These are phyloP conservation scores for Tokudaia muenninki DNA, from an alignment of 2,797 vertebrate genomes.

Conservation along the genomic window DNA sequence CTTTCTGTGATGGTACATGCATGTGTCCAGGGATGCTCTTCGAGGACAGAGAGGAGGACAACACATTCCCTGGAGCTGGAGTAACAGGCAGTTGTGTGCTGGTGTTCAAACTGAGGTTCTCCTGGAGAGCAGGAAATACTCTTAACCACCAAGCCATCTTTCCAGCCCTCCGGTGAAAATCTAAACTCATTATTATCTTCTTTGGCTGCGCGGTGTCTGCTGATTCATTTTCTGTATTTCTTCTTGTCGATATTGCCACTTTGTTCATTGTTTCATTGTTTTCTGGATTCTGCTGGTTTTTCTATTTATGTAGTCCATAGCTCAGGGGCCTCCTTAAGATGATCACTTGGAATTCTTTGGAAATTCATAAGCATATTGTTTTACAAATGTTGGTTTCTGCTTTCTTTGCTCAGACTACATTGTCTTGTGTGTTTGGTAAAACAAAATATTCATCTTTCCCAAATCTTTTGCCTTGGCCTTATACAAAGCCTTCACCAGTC, in stretches of 20 bases:
- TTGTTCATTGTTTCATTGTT: not conserved
- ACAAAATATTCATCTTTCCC: not conserved
- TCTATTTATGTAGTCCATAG: not conserved
- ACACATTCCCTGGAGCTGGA: not conserved
- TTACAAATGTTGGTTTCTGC: not conserved
- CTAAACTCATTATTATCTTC: constrained; percentile 2
- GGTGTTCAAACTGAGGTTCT: not conserved
- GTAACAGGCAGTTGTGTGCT: not conserved
- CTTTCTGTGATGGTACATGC: not conserved
- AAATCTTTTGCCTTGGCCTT: not conserved
- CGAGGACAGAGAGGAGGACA: not conserved
- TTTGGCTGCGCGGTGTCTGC: not conserved
- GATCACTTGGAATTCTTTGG: constrained; percentile 30
- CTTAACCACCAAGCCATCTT: not conserved
- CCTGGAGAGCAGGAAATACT: not conserved
- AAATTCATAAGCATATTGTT: constrained; percentile 10
- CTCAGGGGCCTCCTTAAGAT: not conserved
- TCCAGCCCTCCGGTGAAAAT: not conserved
- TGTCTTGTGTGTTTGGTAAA: constrained; percentile 7
- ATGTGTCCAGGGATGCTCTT: not conserved
- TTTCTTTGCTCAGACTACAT: not conserved
- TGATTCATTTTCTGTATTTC: not conserved
- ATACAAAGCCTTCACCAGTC: not conserved
- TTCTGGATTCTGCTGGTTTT: not conserved
- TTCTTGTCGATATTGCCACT: not conserved